Conservation (phyloP, 2,113 vertebrate species). For the Otocyon megalotis region DNA sequence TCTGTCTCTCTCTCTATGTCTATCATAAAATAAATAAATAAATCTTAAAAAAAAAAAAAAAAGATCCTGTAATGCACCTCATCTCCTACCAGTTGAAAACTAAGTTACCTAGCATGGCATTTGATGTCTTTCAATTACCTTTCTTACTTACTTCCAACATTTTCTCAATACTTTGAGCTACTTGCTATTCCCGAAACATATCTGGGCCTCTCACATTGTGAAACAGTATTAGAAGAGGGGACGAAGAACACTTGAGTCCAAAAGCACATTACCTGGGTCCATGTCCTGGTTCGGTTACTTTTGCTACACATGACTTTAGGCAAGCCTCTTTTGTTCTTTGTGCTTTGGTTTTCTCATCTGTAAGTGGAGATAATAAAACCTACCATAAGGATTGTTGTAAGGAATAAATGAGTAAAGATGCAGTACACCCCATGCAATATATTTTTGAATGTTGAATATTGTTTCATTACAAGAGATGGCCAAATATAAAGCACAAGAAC, state of each 20-base stretch:
- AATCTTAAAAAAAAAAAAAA: no score
- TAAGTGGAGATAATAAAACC: not conserved
- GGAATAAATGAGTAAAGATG: not conserved
- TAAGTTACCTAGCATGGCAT: not conserved
- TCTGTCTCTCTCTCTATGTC: no score
- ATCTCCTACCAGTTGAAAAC: not conserved
- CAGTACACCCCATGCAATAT: not conserved
- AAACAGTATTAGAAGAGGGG: not conserved
- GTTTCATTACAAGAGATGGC: not conserved
- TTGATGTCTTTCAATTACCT: not conserved
- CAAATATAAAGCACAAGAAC: not conserved
- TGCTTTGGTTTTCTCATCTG: not conserved
- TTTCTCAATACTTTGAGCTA: not conserved
- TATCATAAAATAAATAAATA: no score
- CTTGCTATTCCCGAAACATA: not conserved
- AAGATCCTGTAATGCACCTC: no score
- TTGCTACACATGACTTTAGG: not conserved
- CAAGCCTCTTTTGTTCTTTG: not conserved
- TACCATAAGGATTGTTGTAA: not conserved
- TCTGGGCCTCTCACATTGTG: not conserved
- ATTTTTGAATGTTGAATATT: not conserved
- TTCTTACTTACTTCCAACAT: not conserved
- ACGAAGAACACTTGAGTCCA: not conserved
- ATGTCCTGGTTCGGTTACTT: not conserved
- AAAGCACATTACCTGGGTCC: not conserved